Conservation (phyloP, 92 coral and sea anemone genomes). For the Hydrozoanthus gracilis region DNA sequence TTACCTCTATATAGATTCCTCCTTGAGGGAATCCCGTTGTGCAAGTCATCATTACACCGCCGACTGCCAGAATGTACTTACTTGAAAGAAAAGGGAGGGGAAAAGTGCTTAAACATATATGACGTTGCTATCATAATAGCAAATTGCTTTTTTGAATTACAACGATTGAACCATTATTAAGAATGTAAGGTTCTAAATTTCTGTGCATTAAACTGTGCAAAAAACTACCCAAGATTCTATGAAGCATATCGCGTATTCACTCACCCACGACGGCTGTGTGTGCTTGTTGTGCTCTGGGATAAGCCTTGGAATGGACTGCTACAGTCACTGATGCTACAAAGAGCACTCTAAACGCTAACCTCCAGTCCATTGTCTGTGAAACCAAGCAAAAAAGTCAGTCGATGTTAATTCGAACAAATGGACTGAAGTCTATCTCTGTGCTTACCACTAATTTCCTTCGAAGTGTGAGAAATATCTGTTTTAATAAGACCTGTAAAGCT, state of each 20-base stretch:
- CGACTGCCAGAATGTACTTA: neutral
- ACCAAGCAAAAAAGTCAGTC: neutral
- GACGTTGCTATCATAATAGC: neutral
- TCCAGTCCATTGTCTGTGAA: constrained; percentile 44
- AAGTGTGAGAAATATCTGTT: constrained; percentile 38
- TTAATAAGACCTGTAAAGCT: neutral
- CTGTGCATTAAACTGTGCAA: constrained; percentile 2
- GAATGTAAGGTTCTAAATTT: neutral
- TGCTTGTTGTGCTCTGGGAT: constrained; percentile 11
- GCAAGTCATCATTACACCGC: neutral
- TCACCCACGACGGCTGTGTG: constrained; percentile 40
- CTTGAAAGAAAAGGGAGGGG: neutral
- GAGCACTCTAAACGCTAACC: neutral
- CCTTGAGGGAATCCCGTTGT: neutral
- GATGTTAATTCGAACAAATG: neutral
- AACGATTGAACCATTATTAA: neutral
- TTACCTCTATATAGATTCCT: no score
- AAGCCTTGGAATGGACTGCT: constrained; percentile 15
- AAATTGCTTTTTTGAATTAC: neutral
- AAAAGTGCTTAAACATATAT: neutral
- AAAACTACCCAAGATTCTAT: neutral
- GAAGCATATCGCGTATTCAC: constrained; percentile 27
- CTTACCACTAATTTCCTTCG: constrained; percentile 24
- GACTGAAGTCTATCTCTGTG: neutral
- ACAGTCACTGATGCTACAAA: constrained; percentile 10